Conservation (phyloP, 2,113 vertebrate species). For the Percina caprodes region DNA sequence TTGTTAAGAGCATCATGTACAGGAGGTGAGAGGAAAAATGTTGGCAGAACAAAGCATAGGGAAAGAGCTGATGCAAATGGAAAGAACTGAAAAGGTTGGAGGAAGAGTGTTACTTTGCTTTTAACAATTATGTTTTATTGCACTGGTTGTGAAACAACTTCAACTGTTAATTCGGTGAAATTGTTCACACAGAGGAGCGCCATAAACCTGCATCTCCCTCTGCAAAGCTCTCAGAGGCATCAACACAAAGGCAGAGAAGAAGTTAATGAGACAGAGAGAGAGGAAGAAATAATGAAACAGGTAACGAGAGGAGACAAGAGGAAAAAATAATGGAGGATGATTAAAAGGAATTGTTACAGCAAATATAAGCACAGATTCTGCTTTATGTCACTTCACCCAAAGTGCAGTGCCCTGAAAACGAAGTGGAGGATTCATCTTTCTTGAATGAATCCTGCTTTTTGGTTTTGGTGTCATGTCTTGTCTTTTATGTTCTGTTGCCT, state of each 20-base stretch:
- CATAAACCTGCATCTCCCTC: conserved; percentile 36
- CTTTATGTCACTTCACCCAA: conserved; percentile 19
- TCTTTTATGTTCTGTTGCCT: no score
- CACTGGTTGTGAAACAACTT: conserved; percentile 31
- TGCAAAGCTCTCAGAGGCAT: conserved; percentile 15
- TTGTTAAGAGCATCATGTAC: neutral
- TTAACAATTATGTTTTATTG: conserved; percentile 47
- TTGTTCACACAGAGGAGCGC: conserved; percentile 2
- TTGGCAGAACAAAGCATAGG: neutral
- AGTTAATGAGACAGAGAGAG: conserved; percentile 31
- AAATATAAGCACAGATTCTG: conserved; percentile 34
- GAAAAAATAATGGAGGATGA: conserved; percentile 22
- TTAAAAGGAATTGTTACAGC: conserved; percentile 17
- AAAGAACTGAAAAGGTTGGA: conserved; percentile 22
- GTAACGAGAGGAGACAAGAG: neutral
- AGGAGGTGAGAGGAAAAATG: neutral
- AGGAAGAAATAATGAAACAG: conserved; percentile 18
- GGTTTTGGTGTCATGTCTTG: no score
- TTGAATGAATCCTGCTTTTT: conserved; percentile 11
- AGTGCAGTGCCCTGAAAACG: conserved; percentile 28
- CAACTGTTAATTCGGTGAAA: conserved; percentile 35
- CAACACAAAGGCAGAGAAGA: neutral
- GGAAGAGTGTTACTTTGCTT: conserved; percentile 29
- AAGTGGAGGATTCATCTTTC: conserved; percentile 34
- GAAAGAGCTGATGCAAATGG: conserved; percentile 30